Evolutionary conservation across 2,888 invertebrate genomes (phyloP).

Genomic region (Lochmaea capreae): DNA sequence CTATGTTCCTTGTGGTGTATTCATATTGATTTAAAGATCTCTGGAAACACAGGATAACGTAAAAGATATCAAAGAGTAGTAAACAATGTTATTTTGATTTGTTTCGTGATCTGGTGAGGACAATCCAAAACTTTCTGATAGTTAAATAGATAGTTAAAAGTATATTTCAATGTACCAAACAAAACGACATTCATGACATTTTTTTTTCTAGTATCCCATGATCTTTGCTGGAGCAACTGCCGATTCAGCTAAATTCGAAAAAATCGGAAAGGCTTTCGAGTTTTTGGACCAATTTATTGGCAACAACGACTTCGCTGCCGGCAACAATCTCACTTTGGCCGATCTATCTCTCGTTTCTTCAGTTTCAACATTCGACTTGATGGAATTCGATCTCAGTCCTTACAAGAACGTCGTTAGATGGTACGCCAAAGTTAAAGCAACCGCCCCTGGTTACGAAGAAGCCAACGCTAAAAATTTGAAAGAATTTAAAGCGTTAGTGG

Average conservation of each 20-base stretch:
- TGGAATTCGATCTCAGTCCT: constrained; percentile 73
- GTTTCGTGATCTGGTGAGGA: too few relatives aligned
- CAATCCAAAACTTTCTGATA: too few relatives aligned
- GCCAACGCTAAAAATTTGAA: constrained; percentile 58
- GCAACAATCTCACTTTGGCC: constrained; percentile 80
- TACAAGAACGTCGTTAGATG: constrained; percentile 77
- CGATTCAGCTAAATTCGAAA: constrained; percentile 76
- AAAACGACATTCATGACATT: not conserved
- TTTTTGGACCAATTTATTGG: constrained; percentile 80
- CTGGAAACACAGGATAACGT: too few relatives aligned
- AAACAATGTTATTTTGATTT: too few relatives aligned
- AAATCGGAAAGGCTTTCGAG: constrained; percentile 75
- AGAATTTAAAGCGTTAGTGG: constrained; percentile 57
- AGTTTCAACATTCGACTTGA: constrained; percentile 77
- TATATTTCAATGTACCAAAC: too few relatives aligned
- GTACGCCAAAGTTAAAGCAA: constrained; percentile 72
- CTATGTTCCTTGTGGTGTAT: too few relatives aligned
- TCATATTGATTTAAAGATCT: too few relatives aligned
- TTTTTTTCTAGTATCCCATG: constrained; percentile 58
- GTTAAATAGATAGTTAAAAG: too few relatives aligned
- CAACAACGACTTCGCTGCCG: constrained; percentile 78
- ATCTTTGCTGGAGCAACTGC: constrained; percentile 64
- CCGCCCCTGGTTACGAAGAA: constrained; percentile 69
- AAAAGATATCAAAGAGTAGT: too few relatives aligned
- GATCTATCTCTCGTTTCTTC: constrained; percentile 78